phyloP scores from a whole-genome alignment of 2,888 invertebrate species.

The Caenorhabditis afra region DNA sequence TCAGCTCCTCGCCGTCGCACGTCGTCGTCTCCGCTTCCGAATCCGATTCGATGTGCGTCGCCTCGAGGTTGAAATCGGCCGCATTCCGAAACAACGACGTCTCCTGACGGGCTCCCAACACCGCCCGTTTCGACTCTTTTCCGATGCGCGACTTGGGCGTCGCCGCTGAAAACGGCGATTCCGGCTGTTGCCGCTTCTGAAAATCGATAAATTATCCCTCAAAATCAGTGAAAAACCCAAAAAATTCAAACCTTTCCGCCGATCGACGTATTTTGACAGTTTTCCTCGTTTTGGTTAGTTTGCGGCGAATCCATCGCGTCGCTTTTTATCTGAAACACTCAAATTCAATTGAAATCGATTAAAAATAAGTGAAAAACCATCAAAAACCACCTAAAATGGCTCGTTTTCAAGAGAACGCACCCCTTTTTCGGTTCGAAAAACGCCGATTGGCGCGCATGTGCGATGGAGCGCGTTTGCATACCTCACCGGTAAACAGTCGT shows the following conservation, averaged over 20 bases:
- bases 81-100: neutral
- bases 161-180: constrained; percentile 43
- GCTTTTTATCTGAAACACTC: neutral
- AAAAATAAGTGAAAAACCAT: neutral
- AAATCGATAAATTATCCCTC: too few species aligned
- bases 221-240: neutral
- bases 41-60: constrained; percentile 27
- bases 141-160: constrained; percentile 45
- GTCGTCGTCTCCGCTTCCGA: neutral
- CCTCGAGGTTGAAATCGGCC: constrained; percentile 28
- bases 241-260: too few species aligned
- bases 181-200: constrained; percentile 37
- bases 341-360: neutral
- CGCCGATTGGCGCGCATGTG: neutral
- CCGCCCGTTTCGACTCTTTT: constrained; percentile 46
- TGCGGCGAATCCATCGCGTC: neutral
- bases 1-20: neutral
- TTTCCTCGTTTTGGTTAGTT: neutral
- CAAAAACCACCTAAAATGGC: neutral
- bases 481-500: too few species aligned
- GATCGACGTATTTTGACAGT: neutral
- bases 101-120: neutral
- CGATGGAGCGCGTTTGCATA: constrained; percentile 20
- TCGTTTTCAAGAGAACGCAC: too few species aligned
- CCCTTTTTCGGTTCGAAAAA: neutral